Percentiles rank a stretch among this genome's conserved stretches.
Evolutionary conservation across 2,888 invertebrate species (phyloP).

Genomic region (Drosophila prolongata): DNA sequence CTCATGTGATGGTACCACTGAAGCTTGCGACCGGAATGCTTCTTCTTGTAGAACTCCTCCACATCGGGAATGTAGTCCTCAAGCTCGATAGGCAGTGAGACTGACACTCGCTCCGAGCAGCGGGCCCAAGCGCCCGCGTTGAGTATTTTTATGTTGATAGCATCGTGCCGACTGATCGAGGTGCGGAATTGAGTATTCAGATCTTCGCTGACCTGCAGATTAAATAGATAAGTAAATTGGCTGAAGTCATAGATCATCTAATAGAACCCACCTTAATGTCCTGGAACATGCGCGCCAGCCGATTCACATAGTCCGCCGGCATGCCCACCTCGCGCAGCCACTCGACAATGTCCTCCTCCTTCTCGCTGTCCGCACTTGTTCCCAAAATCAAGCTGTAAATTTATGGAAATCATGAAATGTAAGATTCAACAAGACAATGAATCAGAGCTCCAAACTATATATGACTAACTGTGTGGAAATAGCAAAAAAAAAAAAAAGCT

Average conservation of each 20-base stretch:
- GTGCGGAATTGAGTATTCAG: conserved; percentile 96
- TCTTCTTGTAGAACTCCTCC: conserved; percentile 98
- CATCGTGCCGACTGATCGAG: conserved; percentile 92
- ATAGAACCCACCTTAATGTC: conserved; percentile 92
- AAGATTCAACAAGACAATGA: background rate
- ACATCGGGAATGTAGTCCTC: conserved; percentile 99
- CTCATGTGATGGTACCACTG: conserved; percentile 99
- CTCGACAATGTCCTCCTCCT: conserved; percentile 99
- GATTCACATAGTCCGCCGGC: conserved; percentile 99
- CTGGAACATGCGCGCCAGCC: conserved; percentile 98
- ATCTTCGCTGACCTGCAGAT: conserved; percentile 91
- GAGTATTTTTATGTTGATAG: conserved; percentile 98
- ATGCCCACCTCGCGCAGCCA: conserved; percentile 99
- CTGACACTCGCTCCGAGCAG: conserved; percentile 96
- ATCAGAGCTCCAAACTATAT: too few species aligned
- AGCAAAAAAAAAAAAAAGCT: too few species aligned
- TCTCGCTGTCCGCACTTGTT: conserved; percentile 99
- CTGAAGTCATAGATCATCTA: too few species aligned
- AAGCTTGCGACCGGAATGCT: conserved; percentile 98
- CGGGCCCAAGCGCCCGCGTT: conserved; percentile 99
- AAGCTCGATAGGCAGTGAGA: conserved; percentile 97
- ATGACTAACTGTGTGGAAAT: too few species aligned
- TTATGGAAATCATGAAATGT: background rate
- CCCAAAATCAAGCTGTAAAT: conserved; percentile 93
- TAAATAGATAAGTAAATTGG: background rate